Evolutionary conservation across 2,888 invertebrate species (phyloP).

Genomic region (Perizoma affinitatum): DNA sequence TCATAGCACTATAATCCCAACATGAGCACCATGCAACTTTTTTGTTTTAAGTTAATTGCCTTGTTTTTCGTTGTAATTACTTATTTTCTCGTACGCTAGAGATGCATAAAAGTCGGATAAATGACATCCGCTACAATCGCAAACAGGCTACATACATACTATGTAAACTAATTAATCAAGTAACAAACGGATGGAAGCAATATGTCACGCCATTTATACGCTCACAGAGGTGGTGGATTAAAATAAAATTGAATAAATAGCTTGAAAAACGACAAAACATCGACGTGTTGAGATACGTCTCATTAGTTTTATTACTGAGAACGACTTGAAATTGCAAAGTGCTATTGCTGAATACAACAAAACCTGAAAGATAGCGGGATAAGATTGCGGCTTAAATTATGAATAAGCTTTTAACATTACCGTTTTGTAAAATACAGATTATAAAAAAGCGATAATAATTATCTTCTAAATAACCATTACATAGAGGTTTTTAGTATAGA

Average conservation of each 20-base stretch:
- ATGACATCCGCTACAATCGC: constrained; percentile 27
- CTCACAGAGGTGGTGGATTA: constrained; percentile 28
- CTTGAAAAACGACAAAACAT: constrained; percentile 21
- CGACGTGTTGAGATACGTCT: constrained; percentile 19
- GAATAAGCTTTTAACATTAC: too few species aligned
- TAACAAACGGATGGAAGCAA: constrained; percentile 38
- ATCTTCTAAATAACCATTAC: too few species aligned
- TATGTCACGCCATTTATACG: constrained; percentile 37
- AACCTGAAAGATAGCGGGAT: too few species aligned
- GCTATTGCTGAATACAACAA: too few species aligned
- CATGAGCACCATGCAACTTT: not conserved
- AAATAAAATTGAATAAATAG: constrained; percentile 36
- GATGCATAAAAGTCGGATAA: constrained; percentile 13
- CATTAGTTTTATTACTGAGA: constrained; percentile 16
- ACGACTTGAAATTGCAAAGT: too few species aligned
- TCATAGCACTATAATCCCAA: not conserved
- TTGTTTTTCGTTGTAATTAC: too few species aligned
- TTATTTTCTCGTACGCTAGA: constrained; percentile 2
- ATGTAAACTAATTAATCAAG: constrained; percentile 28
- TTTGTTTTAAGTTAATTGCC: too few species aligned
- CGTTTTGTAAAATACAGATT: too few species aligned
- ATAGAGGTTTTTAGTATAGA: too few species aligned
- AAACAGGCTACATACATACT: constrained; percentile 16
- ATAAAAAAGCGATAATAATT: too few species aligned
- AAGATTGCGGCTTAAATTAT: too few species aligned